Evolutionary conservation across 2,113 vertebrate species (phyloP).

Genomic region (Uria aalge): DNA sequence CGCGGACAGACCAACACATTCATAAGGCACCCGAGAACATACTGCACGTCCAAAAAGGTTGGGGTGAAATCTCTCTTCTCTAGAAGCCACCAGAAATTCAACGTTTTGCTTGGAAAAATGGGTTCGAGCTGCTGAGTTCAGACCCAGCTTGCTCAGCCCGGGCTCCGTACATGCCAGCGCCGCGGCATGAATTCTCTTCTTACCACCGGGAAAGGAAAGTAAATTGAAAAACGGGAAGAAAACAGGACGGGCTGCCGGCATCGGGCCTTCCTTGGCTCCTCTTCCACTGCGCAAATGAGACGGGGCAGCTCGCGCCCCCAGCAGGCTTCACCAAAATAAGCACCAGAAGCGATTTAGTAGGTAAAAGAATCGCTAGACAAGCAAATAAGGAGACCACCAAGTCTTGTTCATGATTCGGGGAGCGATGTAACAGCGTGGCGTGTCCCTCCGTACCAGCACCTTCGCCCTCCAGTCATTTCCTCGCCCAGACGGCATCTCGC

Average conservation of each 20-base stretch:
- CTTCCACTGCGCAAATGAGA: background rate
- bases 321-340: background rate
- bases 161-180: rapidly evolving
- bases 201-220: background rate
- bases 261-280: background rate
- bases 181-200: rapidly evolving
- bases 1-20: background rate
- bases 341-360: background rate
- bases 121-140: background rate
- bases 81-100: background rate
- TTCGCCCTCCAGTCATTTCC: rapidly evolving
- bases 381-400: background rate
- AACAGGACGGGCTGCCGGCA: background rate
- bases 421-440: background rate
- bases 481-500: background rate
- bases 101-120: background rate
- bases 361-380: background rate
- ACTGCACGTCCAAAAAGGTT: background rate
- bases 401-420: background rate
- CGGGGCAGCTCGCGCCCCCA: background rate
- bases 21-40: slow-evolving; percentile 27
- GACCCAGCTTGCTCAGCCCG: background rate
- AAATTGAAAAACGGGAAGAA: background rate
- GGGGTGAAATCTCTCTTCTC: background rate
- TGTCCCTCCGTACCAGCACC: background rate